These are phyloP conservation scores for Paradisaea rubra DNA, from an alignment of 2,113 vertebrate genomes.

Conservation along the genomic window DNA sequence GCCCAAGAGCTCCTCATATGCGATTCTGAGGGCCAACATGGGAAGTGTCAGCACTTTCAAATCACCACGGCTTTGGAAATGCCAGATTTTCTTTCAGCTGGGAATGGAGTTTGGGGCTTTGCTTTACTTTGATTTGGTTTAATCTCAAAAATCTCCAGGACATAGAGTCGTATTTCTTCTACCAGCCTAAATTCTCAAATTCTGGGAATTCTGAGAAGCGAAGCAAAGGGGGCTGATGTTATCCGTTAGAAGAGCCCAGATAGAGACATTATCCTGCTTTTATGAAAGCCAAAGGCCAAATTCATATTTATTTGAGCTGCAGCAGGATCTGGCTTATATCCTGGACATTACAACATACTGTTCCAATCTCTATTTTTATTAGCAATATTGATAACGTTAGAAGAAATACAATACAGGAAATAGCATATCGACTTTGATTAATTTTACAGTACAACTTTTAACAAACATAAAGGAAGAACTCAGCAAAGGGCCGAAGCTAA, in stretches of 20 bases:
- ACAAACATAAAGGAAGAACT: neutral
- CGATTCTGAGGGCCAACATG: fast-evolving
- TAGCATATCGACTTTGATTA: neutral
- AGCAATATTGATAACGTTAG: slow-evolving; percentile 37
- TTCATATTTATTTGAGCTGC: slow-evolving; percentile 26
- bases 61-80: neutral
- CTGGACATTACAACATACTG: slow-evolving; percentile 23
- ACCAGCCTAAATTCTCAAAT: neutral
- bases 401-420: slow-evolving; percentile 42
- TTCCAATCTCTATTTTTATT: slow-evolving; percentile 54
- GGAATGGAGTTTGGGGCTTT: neutral
- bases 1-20: neutral
- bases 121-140: neutral
- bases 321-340: slow-evolving; percentile 40
- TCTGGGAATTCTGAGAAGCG: neutral
- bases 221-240: neutral
- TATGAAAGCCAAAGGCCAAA: slow-evolving; percentile 17
- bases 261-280: slow-evolving; percentile 21
- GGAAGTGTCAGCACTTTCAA: neutral
- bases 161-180: neutral
- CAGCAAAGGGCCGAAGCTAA: neutral
- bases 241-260: neutral
- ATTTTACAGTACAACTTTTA: neutral
- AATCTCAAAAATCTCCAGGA: neutral
- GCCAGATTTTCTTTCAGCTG: neutral